Conservation (phyloP, 2,888 invertebrate genomes). For the Monoplex corrugatus region DNA sequence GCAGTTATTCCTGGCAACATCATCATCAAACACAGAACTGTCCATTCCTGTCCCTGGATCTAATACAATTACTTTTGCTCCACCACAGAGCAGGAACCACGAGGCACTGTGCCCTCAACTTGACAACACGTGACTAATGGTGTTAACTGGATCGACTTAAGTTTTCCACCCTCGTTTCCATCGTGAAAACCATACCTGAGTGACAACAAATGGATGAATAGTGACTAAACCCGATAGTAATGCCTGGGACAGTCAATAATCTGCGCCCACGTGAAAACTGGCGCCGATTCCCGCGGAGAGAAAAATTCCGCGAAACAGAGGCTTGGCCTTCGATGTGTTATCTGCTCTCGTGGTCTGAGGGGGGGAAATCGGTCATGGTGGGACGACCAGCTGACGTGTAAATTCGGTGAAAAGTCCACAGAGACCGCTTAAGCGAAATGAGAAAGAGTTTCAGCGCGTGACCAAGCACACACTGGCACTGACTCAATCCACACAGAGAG, state of each 20-base stretch:
- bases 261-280: not conserved
- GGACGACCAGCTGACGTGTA: not conserved
- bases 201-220: not conserved
- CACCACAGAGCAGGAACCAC: no score
- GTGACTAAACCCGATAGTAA: no score
- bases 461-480: not conserved
- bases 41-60: no score
- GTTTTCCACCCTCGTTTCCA: not conserved
- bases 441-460: not conserved
- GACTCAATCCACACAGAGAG: not conserved
- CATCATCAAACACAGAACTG: no score
- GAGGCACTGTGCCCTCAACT: no score
- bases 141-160: no score
- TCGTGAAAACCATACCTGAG: constrained; percentile 15
- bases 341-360: not conserved
- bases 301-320: not conserved
- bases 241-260: no score
- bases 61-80: no score
- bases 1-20: no score
- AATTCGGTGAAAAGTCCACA: not conserved
- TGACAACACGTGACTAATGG: no score
- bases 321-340: not conserved
- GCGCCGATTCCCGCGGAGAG: constrained; percentile 8
- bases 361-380: not conserved
- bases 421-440: not conserved